Evolutionary conservation across 2,888 invertebrate species (phyloP), one percentile per base, ranked within the genome.

Genomic region (Meganola albula): DNA sequence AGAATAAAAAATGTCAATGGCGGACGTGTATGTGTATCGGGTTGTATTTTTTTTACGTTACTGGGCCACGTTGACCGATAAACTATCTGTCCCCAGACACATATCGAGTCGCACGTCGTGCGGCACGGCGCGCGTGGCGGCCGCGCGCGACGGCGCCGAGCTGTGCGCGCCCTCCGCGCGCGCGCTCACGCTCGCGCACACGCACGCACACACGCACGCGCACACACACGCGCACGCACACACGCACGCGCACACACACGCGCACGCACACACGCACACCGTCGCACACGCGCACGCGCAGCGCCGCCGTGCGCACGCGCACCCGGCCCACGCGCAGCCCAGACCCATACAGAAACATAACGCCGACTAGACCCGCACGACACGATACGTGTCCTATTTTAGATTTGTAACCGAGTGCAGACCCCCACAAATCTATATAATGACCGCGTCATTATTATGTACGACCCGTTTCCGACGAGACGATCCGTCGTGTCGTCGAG

Each of bases 101-200:
- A 68, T 91, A 28, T 50, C 74, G 24, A 90, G 90, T n/a, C n/a
- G n/a, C 70, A 75, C 87, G 0, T 79, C 88, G 53, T 84, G 88
- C 42, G 88, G 88, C 40, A 87, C 88, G 34, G 79, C 86, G 12
- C 85, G 87, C 13, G 87, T 88, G 31, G 83, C 80, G 31, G 78
- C 82, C 29, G 86, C 88, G 8, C 74, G 89, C 4, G 91, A 91
- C 78, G 90, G 90, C 34, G 82, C 88, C 56, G 90, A 85, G 59
- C 54, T 85, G 38, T 78, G 80, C 49, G 53, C 36, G 0, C 37
- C 24, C 3, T 40, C 75, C 0, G 85, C 63, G 1, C 64, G 76
- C 9, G 74, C 76, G 9, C 58, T 84, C 29, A 60, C 65, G 4
- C 53, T 51, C 2, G 67, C 75, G 2, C 46, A 58, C 18, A 21